Evolutionary conservation across 1,140 invertebrate genomes (phyloP), one percentile per base, ranked within the genome.

Genomic region (Drosophila triauraria): DNA sequence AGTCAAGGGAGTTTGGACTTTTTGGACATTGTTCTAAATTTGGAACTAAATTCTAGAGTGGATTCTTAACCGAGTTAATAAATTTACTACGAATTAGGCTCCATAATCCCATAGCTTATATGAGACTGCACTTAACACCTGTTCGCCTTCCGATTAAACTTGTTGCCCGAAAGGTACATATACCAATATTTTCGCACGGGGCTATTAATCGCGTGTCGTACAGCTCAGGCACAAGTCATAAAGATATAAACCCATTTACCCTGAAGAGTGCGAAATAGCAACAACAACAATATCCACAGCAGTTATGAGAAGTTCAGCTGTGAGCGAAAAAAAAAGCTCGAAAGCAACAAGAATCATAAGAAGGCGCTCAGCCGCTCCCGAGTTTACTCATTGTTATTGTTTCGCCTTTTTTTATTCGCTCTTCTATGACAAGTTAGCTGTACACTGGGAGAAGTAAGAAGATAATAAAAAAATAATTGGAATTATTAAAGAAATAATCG

Each of bases 161-260:
- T 38, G 13, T 53, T 44, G 20, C 13, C 7, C 15, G 3, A 8
- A 15, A 35, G n/a, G n/a, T 48, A n/a, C n/a, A n/a, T n/a, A 4
- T 68, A 74, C 72, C 15, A 87, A 84, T 54, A 65, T 84, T 90
- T 88, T 87, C 4, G 25, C 20, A 0, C 32, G 61, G 46, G 50
- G 20, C 59, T 48, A 72, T 43, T 72, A 83, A 88, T 90, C 77
- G 83, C 77, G 71, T 90, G 84, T 80, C 70, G 50, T 30, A 50
- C 50, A 32, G 54, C 48, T 74, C 48, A 48, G 74, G 60, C 65
- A 54, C 60, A 48, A 62, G 72, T 54, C 43, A 87, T 87, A 90
- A 87, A 87, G 80, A 87, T 90, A 87, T 80, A 90, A 87, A 87
- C 85, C 65, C 62, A 82, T 88, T 69, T 79, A 69, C 62, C 56